These are phyloP conservation scores for Stenchaetothrips biformis DNA, from an alignment of 2,888 invertebrate species.

Conservation along the genomic window DNA sequence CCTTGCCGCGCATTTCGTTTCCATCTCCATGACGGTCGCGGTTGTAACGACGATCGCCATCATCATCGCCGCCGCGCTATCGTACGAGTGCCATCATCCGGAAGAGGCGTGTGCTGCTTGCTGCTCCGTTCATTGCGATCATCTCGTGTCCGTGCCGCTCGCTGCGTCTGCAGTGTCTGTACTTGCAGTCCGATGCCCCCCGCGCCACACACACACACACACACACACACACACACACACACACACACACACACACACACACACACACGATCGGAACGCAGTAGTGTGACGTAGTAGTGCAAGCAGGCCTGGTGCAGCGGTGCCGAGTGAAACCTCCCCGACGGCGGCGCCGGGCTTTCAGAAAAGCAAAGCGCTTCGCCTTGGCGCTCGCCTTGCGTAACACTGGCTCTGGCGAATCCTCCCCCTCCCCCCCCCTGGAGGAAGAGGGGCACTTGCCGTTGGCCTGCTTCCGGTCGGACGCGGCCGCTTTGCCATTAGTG, in stretches of 20 bases:
- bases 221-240: too few relatives aligned
- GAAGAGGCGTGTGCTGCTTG: too few relatives aligned
- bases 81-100: too few relatives aligned
- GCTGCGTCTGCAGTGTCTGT: not conserved
- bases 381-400: not conserved
- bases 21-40: too few relatives aligned
- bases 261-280: not conserved
- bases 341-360: not conserved
- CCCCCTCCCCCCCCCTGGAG: not conserved
- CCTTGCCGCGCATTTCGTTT: too few relatives aligned
- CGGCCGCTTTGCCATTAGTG: not conserved
- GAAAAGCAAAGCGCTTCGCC: too few relatives aligned
- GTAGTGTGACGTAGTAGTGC: not conserved
- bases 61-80: too few relatives aligned
- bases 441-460: too few relatives aligned
- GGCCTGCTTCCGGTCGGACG: not conserved
- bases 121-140: not conserved
- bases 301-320: not conserved
- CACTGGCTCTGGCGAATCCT: not conserved
- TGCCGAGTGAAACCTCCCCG: not conserved
- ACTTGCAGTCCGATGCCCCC: slow-evolving; percentile 1
- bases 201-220: not conserved
- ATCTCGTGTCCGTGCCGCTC: not conserved
- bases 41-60: too few relatives aligned
- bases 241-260: not conserved